Base-by-base conservation (phyloP, 2,888 invertebrate genomes). In the Hirtodrosophila trivittata region DNA sequence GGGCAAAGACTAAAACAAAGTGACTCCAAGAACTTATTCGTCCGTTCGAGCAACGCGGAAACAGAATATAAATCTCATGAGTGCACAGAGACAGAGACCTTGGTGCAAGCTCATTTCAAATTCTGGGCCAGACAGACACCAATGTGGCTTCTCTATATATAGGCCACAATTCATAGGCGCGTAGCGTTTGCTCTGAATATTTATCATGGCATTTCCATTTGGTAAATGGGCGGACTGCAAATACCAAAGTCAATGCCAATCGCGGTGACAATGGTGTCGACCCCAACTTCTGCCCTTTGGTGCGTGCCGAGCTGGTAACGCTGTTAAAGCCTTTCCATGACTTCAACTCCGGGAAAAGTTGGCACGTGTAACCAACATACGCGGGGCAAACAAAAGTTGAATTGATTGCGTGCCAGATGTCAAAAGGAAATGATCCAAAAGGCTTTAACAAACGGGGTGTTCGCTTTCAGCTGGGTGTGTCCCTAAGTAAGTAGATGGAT, bases 401-500 rank as follows among this genome's bases (percentile, higher is more conserved):
- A 82, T 80, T 82, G 80, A 80, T 80, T 82, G 82, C 80, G 78
- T 80, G 80, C 77, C 77, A 82, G 75, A 62, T 67, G 77, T 45
- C 51, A 46, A 55, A 54, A 43, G 66, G 69, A 74, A 80, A 66
- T 80, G 67, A 67, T 67, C 43, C 55, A 25, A 58, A 43, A 51
- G 45, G 64, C 59, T 49, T 38, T 69, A 50, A 45, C 46, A 66
- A 52, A 13, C 16, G 12, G 62, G 49, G 54, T 37, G 37, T 8
- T 14, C 2, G 28, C 28, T 28, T 7, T 25, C 4, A 25, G 28
- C 9, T 12, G 51, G 73, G 75, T 64, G 69, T 70, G 59, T 32
- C 47, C 3, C 46, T 41, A 18, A 38, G 7, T 32, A 28, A 62
- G 47, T 26, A 18, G 13, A 70, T 66, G 60, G 66, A 70, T 70